Evolutionary conservation across 1,140 invertebrate genomes (phyloP).

Genomic region (Lutraria rhynchaena): DNA sequence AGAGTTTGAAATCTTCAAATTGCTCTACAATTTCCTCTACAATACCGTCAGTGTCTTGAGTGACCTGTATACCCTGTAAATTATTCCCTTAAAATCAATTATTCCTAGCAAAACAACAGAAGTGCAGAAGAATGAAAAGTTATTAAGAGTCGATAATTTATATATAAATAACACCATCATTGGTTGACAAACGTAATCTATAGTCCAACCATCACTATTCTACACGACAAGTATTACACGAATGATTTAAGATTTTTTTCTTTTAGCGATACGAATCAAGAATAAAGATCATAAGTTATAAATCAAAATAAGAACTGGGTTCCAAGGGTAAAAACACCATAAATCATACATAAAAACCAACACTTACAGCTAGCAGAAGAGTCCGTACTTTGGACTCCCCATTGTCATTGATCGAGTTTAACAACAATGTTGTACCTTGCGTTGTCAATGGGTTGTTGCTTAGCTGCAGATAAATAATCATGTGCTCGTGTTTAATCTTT

Average conservation of each 20-base stretch:
- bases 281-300: no score
- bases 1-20: slow-evolving; percentile 8
- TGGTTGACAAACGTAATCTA: no score
- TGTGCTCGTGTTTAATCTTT: no score
- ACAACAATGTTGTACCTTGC: slow-evolving; percentile 26
- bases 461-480: slow-evolving; percentile 24
- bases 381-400: slow-evolving; percentile 28
- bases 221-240: no score
- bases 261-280: background rate
- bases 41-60: slow-evolving; percentile 33
- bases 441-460: slow-evolving; percentile 47
- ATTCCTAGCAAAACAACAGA: background rate
- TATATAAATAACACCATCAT: background rate
- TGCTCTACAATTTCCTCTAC: slow-evolving; percentile 35
- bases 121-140: background rate
- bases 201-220: no score
- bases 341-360: no score
- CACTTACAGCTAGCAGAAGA: slow-evolving; percentile 34
- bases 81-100: background rate
- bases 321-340: no score
- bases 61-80: slow-evolving; percentile 51
- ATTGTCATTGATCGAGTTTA: slow-evolving; percentile 30
- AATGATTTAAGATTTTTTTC: background rate
- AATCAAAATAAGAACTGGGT: no score
- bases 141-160: background rate